Evolutionary conservation across 2,113 vertebrate species (phyloP).

Genomic region (Regulus satrapa): DNA sequence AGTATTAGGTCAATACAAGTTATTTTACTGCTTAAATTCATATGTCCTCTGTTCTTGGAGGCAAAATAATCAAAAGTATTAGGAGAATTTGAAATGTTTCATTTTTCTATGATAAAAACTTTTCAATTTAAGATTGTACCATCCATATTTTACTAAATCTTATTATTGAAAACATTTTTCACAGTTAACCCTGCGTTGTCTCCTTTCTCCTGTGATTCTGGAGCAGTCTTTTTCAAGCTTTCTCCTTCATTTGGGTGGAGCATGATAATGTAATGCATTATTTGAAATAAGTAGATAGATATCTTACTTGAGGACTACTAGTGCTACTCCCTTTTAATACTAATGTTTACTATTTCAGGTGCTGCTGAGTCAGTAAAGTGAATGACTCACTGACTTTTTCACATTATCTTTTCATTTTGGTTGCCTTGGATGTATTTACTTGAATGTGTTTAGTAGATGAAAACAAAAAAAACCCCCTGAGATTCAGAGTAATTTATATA

Average conservation of each 20-base stretch:
- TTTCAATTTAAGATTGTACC: not conserved
- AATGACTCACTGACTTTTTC: not conserved
- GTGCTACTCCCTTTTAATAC: not conserved
- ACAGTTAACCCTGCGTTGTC: fast-evolving
- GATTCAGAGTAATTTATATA: not conserved
- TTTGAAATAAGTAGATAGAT: not conserved
- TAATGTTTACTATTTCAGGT: not conserved
- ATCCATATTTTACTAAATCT: not conserved
- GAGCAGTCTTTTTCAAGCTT: not conserved
- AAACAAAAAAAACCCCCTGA: not conserved
- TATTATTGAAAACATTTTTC: not conserved
- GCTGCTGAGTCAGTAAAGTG: not conserved
- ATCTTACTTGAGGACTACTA: not conserved
- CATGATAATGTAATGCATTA: not conserved
- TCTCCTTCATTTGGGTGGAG: not conserved
- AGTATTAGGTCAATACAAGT: not conserved
- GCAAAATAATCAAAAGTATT: not conserved
- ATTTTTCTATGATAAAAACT: not conserved
- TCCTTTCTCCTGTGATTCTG: not conserved
- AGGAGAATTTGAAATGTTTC: not conserved
- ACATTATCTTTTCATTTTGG: not conserved
- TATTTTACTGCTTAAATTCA: not conserved
- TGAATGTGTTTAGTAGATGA: not conserved
- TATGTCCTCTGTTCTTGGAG: not conserved
- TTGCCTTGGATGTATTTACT: not conserved